Evolutionary conservation across 2,888 invertebrate species (phyloP).

Genomic region (Scaptomyza caliginosa): DNA sequence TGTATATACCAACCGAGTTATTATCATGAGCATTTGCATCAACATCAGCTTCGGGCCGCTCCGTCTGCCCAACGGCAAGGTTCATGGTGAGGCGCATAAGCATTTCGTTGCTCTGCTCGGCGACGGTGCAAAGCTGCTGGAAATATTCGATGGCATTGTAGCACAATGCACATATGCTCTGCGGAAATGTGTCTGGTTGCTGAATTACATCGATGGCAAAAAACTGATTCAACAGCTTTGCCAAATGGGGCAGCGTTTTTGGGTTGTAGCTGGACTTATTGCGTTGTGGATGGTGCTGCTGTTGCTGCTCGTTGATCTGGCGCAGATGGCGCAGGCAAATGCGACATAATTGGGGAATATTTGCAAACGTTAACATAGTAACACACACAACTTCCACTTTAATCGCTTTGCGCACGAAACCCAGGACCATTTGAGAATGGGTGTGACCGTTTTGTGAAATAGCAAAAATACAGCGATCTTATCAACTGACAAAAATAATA

Average conservation of each 20-base stretch:
- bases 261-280: slow-evolving; percentile 44
- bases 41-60: neutral
- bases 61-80: slow-evolving; percentile 4
- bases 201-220: slow-evolving; percentile 69
- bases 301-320: slow-evolving; percentile 40
- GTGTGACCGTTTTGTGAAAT: slow-evolving; percentile 23
- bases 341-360: slow-evolving; percentile 75
- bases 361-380: slow-evolving; percentile 54
- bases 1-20: slow-evolving; percentile 50
- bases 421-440: slow-evolving; percentile 22
- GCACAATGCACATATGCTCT: slow-evolving; percentile 70
- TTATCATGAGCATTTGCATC: slow-evolving; percentile 3
- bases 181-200: slow-evolving; percentile 64
- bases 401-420: slow-evolving; percentile 49
- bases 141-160: slow-evolving; percentile 73
- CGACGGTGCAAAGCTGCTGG: slow-evolving; percentile 66
- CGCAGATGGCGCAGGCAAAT: slow-evolving; percentile 70
- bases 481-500: neutral
- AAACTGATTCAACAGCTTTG: slow-evolving; percentile 60
- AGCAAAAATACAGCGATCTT: neutral
- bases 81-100: slow-evolving; percentile 24
- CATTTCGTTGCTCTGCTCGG: slow-evolving; percentile 59
- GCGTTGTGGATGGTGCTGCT: slow-evolving; percentile 8
- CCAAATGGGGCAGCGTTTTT: slow-evolving; percentile 58
- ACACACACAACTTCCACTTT: slow-evolving; percentile 14